Base-by-base conservation (phyloP, 2,888 invertebrate species). In the Meghimatium bilineatum region DNA sequence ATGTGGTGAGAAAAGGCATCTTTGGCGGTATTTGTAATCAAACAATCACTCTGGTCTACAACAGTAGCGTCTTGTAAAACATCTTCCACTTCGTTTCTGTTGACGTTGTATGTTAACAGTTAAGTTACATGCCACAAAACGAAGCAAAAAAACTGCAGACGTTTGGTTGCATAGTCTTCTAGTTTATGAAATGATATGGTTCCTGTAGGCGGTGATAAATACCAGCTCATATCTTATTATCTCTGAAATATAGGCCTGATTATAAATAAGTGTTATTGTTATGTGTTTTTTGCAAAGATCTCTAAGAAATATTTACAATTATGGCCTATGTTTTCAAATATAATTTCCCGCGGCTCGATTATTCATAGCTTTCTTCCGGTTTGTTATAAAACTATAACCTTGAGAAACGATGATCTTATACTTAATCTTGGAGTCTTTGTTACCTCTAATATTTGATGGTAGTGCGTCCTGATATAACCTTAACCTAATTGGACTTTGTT, bases 1-100 rank as follows among this genome's bases (percentile, higher is more conserved):
- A 91, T 86, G 82, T 90, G 90, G 84, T 92, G 92, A n/a, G 92
- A 92, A 23, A 92, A 88, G n/a, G 79, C 84, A 87, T 92, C 92
- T 86, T 91, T 91, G 52, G 84, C 83, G 32, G 91, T 86, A 0
- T 91, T 91, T 36, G 89, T 89, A 75, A 92, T 91, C 66, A 92
- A 86, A 86, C 91, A 91, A 17, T 92, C 91, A n/a, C 91, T 90
- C 32, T 88, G 87, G 17, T 82, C 34, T 0, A 91, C 91, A 17
- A 81, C 80, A 12, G 82, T 36, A 0, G 81, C 69, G 52, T 88
- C 87, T 56, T 88, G 84, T 0, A 91, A 83, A 17, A 90, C 77
- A 74, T 90, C 89, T 36, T 87, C 84, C 52, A 89, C 71, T 71
- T 85, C 72, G 23, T 66, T 12, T 20, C 87, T 79, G 60, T 80